Evolutionary conservation across 2,797 vertebrate species (phyloP), one percentile per base, ranked within the genome.

Genomic region (Sardinella longiceps): DNA sequence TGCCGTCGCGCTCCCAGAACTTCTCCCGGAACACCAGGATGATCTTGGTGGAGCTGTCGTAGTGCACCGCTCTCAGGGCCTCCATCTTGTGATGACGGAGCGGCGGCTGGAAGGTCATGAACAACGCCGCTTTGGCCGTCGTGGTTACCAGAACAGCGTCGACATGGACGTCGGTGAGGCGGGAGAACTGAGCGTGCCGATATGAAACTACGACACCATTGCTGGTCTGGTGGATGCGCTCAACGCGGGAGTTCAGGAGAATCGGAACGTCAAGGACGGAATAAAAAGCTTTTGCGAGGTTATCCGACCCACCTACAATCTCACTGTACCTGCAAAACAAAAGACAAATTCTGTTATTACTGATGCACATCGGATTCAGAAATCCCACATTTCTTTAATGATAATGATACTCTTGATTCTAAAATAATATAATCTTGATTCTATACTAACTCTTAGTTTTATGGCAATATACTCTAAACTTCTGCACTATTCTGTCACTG

Each of bases 21-120:
- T 30, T 12, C 63, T 28, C 9, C 5, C 10, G 2, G 63, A 70
- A 70, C 0, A 28, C 18, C 0, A 70, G 63, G 11, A 70, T 28
- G 63, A 70, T 70, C 12, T 70, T 70, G 12, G 63, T 70, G 28
- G 63, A 70, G 63, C 63, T 70, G 63, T 70, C 63, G 11, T 70
- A 70, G 63, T 70, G 28, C 28, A 33, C 63, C 3, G 63, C 11
- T 2, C 63, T 12, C 28, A 70, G 1, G 11, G 63, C 28, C 11
- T 12, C 63, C 63, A 70, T 70, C 63, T 70, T 70, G 30, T 28
- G 28, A 2, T 2, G 1, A 12, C 28, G 15, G 10, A 33, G 63
- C 0, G 63, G 28, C 20, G 28, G 63, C 7, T 66, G 63, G 28
- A 33, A 70, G 25, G 14, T 30, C 63, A 70, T 33, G 28, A 14